Percentiles rank a stretch among this genome's conserved stretches.
Evolutionary conservation across 2,888 invertebrate species (phyloP).

Genomic region (Drosophila mercatorum): DNA sequence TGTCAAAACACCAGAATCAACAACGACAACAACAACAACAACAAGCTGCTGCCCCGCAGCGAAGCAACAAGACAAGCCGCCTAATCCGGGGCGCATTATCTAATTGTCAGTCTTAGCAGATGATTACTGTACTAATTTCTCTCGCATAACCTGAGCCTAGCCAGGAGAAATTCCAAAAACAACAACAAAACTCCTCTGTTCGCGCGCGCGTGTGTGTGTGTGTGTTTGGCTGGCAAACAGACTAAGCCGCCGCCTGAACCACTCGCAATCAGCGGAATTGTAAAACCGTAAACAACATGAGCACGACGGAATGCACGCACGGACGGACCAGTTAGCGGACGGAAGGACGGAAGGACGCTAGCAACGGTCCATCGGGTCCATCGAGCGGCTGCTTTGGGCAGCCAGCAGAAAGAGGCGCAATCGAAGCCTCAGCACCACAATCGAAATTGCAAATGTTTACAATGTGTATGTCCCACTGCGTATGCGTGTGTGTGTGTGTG

Average conservation of each 20-base stretch:
- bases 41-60: constrained; percentile 6
- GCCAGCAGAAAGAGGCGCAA: constrained; percentile 45
- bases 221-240: constrained; percentile 44
- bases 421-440: constrained; percentile 58
- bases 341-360: constrained; percentile 13
- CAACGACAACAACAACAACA: constrained; percentile 12
- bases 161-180: constrained; percentile 18
- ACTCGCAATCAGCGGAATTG: constrained; percentile 73
- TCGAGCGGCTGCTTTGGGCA: constrained; percentile 4
- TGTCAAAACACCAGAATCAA: constrained; percentile 58
- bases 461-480: constrained; percentile 6
- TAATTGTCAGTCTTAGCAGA: constrained; percentile 75
- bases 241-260: constrained; percentile 62
- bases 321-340: constrained; percentile 1
- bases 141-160: constrained; percentile 50
- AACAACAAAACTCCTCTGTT: neutral
- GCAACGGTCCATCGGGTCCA: constrained; percentile 1
- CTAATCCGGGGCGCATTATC: constrained; percentile 73
- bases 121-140: constrained; percentile 78
- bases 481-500: constrained; percentile 11
- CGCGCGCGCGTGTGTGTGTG: constrained; percentile 10
- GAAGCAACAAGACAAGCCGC: constrained; percentile 45
- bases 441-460: constrained; percentile 59
- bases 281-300: constrained; percentile 72
- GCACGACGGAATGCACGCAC: constrained; percentile 26